Percentiles rank a stretch among this genome's conserved stretches.
Evolutionary conservation across 2,797 vertebrate genomes (phyloP).

Genomic region (Myoxocephalus aenaeus): DNA sequence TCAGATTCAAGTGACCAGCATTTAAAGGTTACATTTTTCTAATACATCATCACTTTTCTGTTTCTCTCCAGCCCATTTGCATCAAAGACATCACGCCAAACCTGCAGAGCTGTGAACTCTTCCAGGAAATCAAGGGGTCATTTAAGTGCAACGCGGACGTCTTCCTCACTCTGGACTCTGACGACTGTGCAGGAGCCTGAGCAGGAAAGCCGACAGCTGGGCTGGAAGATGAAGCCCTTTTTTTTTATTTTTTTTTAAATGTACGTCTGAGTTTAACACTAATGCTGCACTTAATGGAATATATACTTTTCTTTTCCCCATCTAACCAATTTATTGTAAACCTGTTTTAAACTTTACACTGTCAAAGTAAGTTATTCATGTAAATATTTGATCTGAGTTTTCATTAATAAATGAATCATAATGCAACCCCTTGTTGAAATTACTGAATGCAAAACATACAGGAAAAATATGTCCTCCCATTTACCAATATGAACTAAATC

Average conservation of each 20-base stretch:
- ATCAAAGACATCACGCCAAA: constrained; percentile 80
- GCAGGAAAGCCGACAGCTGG: not conserved
- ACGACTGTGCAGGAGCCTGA: constrained; percentile 72
- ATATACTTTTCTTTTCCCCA: not conserved
- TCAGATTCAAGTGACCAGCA: not conserved
- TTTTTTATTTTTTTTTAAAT: constrained; percentile 2
- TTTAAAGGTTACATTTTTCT: not conserved
- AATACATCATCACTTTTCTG: not conserved
- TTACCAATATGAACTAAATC: not conserved
- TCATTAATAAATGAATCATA: constrained; percentile 69
- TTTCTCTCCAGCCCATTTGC: constrained; percentile 77
- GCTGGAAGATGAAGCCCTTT: constrained; percentile 9
- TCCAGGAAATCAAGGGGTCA: constrained; percentile 64
- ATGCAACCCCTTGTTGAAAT: constrained; percentile 39
- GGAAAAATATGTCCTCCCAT: not conserved
- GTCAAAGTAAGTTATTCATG: constrained; percentile 41
- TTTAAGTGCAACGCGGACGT: constrained; percentile 82
- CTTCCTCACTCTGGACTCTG: constrained; percentile 78
- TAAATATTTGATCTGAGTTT: constrained; percentile 48
- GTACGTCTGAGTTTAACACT: constrained; percentile 3
- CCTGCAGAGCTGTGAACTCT: constrained; percentile 82
- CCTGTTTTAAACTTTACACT: not conserved
- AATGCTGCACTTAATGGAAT: constrained; percentile 17
- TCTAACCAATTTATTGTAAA: constrained; percentile 17
- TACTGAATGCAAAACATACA: not conserved